Percentiles rank a stretch among this genome's conserved stretches.
These are phyloP conservation scores for Orthosia cruda DNA, from an alignment of 2,888 invertebrate genomes.

Conservation along the genomic window DNA sequence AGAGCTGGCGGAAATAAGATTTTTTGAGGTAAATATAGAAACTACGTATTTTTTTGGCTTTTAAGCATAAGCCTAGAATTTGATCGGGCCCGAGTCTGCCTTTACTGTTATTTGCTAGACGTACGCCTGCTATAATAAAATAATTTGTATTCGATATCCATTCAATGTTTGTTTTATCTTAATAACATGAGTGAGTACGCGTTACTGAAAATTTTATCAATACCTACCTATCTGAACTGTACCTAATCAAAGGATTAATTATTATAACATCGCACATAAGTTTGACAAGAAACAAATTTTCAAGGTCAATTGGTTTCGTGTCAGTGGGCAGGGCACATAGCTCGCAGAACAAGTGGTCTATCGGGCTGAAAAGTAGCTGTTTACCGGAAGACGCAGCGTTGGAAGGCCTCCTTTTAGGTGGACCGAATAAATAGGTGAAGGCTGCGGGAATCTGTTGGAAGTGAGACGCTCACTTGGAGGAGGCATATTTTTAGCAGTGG, in stretches of 20 bases:
- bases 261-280: neutral
- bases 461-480: too few species aligned
- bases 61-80: too few species aligned
- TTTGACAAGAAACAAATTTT: neutral
- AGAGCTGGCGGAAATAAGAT: constrained; percentile 12
- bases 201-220: constrained; percentile 8
- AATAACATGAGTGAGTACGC: constrained; percentile 8
- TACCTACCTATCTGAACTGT: neutral
- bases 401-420: too few species aligned
- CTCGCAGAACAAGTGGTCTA: too few species aligned
- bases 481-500: too few species aligned
- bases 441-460: too few species aligned
- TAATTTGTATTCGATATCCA: constrained; percentile 10
- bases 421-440: too few species aligned
- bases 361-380: too few species aligned
- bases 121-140: neutral
- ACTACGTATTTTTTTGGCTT: neutral
- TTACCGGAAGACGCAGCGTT: too few species aligned
- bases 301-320: neutral
- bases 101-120: too few species aligned
- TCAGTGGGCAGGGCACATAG: too few species aligned
- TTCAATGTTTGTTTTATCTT: constrained; percentile 16
- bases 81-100: too few species aligned
- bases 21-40: constrained; percentile 4
- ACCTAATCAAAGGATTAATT: constrained; percentile 26